phyloP scores from a whole-genome alignment of 2,888 invertebrate species.

The Leuctra nigra region DNA sequence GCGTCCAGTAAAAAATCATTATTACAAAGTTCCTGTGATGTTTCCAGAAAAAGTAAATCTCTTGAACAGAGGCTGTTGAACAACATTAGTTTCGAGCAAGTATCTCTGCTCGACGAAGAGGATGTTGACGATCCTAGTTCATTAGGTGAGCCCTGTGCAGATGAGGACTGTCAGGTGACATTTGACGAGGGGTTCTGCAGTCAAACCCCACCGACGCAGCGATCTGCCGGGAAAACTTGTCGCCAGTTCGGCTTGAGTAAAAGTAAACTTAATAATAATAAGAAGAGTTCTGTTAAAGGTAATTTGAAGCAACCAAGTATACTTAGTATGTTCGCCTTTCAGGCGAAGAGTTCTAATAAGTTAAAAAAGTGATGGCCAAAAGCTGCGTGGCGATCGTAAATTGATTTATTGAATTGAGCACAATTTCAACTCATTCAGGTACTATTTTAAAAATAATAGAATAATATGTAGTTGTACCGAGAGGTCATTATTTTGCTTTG shows the following conservation, averaged over 20 bases:
- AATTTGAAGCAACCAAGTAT: slow-evolving; percentile 46
- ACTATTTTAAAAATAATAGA: too few relatives aligned
- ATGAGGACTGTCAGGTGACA: not conserved
- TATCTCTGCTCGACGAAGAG: not conserved
- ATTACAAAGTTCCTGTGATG: too few relatives aligned
- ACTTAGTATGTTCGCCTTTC: slow-evolving; percentile 60
- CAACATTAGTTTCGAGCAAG: not conserved
- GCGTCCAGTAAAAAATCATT: too few relatives aligned
- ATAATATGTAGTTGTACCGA: too few relatives aligned
- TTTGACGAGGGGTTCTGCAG: slow-evolving; percentile 22
- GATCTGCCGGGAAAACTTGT: slow-evolving; percentile 28
- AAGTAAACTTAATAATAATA: slow-evolving; percentile 23
- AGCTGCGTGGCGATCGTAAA: too few relatives aligned
- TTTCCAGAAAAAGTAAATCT: too few relatives aligned
- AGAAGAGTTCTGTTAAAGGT: too few relatives aligned
- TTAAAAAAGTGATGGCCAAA: too few relatives aligned
- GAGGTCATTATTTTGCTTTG: too few relatives aligned
- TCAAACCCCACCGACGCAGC: not conserved
- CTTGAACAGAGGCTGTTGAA: too few relatives aligned
- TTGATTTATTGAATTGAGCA: too few relatives aligned
- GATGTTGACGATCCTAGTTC: slow-evolving; percentile 14
- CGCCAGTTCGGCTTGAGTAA: slow-evolving; percentile 38
- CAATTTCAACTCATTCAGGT: too few relatives aligned
- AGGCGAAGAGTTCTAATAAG: slow-evolving; percentile 32
- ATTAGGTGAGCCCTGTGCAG: not conserved